A percentile compares a stretch with the other conserved stretches of the same genome.
These are phyloP conservation scores for Operophtera brumata DNA, from an alignment of 2,888 invertebrate species.

Conservation along the genomic window DNA sequence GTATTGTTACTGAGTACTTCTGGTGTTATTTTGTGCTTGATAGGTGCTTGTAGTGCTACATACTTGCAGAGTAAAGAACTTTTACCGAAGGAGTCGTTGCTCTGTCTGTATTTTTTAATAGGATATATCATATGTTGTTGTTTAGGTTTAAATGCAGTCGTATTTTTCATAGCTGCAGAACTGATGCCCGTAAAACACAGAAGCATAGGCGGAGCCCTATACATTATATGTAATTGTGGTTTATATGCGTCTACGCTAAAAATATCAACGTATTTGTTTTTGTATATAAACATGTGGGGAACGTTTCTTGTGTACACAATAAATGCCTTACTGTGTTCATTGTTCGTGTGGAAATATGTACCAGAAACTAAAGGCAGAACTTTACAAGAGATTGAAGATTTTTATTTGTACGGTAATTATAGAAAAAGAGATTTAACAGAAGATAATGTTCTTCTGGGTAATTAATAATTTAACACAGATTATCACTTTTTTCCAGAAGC, in stretches of 20 bases:
- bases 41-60: slow-evolving; percentile 3
- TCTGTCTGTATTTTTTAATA: slow-evolving; percentile 20
- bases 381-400: slow-evolving; percentile 30
- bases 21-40: slow-evolving; percentile 4
- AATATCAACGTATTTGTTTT: slow-evolving; percentile 22
- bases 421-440: neutral
- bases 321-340: slow-evolving; percentile 17
- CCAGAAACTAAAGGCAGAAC: slow-evolving; percentile 32
- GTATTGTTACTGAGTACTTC: slow-evolving; percentile 5
- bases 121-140: slow-evolving; percentile 9
- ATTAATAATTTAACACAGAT: no score
- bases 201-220: slow-evolving; percentile 23
- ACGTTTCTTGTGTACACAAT: slow-evolving; percentile 20
- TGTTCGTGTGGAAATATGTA: slow-evolving; percentile 27
- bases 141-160: slow-evolving; percentile 17
- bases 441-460: neutral
- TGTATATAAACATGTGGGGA: slow-evolving; percentile 17
- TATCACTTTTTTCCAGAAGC: no score
- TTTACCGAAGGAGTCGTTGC: slow-evolving; percentile 16
- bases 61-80: slow-evolving; percentile 16
- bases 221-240: slow-evolving; percentile 19
- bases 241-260: slow-evolving; percentile 23
- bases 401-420: slow-evolving; percentile 15
- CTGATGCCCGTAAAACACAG: slow-evolving; percentile 30
- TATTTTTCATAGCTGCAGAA: slow-evolving; percentile 20